These are phyloP conservation scores for Pangasianodon hypophthalmus DNA, from an alignment of 2,113 vertebrate genomes.

Conservation along the genomic window DNA sequence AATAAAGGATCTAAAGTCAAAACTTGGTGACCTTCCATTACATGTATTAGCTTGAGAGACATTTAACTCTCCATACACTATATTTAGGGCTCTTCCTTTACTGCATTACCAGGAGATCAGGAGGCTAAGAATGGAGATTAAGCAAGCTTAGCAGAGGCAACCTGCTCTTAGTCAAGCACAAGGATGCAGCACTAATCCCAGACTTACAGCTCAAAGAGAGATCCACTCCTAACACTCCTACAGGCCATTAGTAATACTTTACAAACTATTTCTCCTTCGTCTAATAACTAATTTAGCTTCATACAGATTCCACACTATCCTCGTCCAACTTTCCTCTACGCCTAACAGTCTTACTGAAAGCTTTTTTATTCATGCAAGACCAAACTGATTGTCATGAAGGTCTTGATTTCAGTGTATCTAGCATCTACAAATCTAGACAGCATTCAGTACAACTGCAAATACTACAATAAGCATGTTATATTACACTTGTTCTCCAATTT, in stretches of 20 bases:
- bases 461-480: not conserved
- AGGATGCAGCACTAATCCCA: constrained; percentile 46
- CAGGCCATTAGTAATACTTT: constrained; percentile 1
- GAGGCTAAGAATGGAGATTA: constrained; percentile 47
- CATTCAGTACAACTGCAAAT: not conserved
- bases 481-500: not conserved
- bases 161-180: constrained; percentile 43
- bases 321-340: not conserved
- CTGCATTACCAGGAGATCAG: constrained; percentile 20
- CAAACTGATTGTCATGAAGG: not conserved
- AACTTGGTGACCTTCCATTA: constrained; percentile 19
- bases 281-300: not conserved
- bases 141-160: constrained; percentile 14
- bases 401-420: not conserved
- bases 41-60: not conserved
- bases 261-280: not conserved
- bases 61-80: not conserved
- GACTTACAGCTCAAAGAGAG: constrained; percentile 32
- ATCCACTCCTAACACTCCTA: constrained; percentile 22
- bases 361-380: not conserved
- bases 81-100: constrained; percentile 24
- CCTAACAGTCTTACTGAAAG: not conserved
- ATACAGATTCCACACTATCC: not conserved
- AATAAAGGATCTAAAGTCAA: constrained; percentile 3
- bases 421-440: not conserved